Evolutionary conservation across 1,140 invertebrate genomes (phyloP), one percentile per base, ranked within the genome.

Genomic region (Zophobas atratus): DNA sequence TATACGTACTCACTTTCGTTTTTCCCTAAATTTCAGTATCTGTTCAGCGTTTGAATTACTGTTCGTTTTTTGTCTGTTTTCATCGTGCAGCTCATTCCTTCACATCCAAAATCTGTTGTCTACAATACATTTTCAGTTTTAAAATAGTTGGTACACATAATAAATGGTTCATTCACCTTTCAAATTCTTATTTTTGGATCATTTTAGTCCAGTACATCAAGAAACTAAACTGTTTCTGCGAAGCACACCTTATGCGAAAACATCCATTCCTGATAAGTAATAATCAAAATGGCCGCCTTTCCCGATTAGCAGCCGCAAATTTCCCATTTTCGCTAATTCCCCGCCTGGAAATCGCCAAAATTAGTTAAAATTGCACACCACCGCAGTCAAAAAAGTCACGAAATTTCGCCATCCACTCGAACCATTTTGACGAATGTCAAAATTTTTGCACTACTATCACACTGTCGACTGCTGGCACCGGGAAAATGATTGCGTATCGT

Each of bases 111-210:
- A 60, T 48, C 43, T 67, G 5, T 67, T 39, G 36, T 1, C 1
- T 46, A 67, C 43, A 67, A 39, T 67, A 38, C 60, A 67, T 67
- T 6, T 8, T 43, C 60, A 67, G 43, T 36, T 67, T 67, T 67
- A 67, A 67, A 67, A 67, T 67, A 67, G n/a, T 67, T 43, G 4
- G 60, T 33, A 67, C 20, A 67, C 36, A 5, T 43, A 67, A 36
- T 43, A 41, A 6, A 20, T 20, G 43, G 60, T 67, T 67, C 60
- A 6, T 67, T 67, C 60, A 67, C 60, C 60, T 67, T 43, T 8
- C 60, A 43, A 67, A 67, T 43, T 20, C 20, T 41, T 67, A 67
- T 67, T 67, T 67, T 67, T 6, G 56, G 35, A 43, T 32, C 38
- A 20, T 67, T 67, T 67, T 39, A n/a, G 20, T 46, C 3, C 3